These are phyloP conservation scores for Nycticebus coucang DNA, from an alignment of 2,113 vertebrate species.

Conservation along the genomic window DNA sequence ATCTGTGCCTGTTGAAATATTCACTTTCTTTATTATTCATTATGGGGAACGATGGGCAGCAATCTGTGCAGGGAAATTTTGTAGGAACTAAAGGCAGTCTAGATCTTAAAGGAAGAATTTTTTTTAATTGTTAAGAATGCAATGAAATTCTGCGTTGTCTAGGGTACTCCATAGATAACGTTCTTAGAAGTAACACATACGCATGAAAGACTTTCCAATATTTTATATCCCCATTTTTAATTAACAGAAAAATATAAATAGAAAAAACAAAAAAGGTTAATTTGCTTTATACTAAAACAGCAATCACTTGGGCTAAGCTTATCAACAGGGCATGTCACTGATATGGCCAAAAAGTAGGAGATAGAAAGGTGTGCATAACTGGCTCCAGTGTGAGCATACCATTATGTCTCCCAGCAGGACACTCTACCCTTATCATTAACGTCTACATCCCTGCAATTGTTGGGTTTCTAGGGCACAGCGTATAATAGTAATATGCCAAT, in stretches of 20 bases:
- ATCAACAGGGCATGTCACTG: neutral
- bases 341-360: neutral
- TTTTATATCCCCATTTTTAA: neutral
- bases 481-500: neutral
- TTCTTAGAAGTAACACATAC: neutral
- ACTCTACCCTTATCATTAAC: neutral
- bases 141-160: neutral
- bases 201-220: neutral
- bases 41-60: neutral
- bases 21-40: neutral
- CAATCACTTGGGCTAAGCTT: neutral
- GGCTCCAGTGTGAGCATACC: neutral
- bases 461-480: neutral
- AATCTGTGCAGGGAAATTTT: neutral
- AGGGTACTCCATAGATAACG: neutral
- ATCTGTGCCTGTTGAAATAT: neutral
- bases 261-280: conserved; percentile 2
- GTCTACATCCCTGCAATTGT: neutral
- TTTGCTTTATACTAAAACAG: neutral
- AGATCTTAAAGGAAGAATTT: conserved; percentile 11
- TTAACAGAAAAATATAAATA: neutral
- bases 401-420: neutral
- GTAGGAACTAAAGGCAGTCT: neutral
- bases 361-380: neutral
- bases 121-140: neutral